A percentile compares a stretch with the other conserved stretches of the same genome.
Conservation (phyloP, 1,140 invertebrate species). For the Cydia amplana region DNA sequence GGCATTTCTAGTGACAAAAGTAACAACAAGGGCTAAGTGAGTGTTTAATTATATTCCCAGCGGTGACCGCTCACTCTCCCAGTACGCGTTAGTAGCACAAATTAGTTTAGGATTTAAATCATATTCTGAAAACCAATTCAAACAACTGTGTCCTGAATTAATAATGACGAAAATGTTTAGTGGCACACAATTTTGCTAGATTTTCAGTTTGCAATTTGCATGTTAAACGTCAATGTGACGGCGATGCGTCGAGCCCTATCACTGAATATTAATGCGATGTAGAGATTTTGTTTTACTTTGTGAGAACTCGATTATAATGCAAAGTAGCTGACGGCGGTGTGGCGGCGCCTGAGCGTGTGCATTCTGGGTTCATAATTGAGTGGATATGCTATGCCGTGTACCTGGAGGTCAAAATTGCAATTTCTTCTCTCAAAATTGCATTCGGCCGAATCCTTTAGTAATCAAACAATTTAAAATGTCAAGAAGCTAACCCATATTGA, state of each 20-base stretch:
- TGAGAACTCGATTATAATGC: constrained; percentile 77
- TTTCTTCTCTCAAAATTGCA: not conserved
- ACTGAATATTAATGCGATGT: constrained; percentile 75
- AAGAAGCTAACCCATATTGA: too few species aligned
- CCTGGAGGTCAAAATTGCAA: not conserved
- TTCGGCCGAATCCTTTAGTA: too few species aligned
- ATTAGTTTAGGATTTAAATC: constrained; percentile 77
- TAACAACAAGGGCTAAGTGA: not conserved
- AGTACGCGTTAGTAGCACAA: constrained; percentile 67
- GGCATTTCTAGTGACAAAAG: too few species aligned
- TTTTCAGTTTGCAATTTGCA: constrained; percentile 78
- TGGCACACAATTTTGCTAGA: constrained; percentile 72
- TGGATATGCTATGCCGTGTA: constrained; percentile 35
- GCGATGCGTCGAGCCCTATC: constrained; percentile 72
- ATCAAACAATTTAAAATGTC: too few species aligned
- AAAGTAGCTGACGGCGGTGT: constrained; percentile 61
- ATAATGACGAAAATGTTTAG: constrained; percentile 75
- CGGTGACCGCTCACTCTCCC: constrained; percentile 54
- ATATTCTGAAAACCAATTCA: constrained; percentile 69
- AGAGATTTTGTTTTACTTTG: constrained; percentile 78
- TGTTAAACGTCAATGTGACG: constrained; percentile 75
- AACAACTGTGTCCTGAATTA: constrained; percentile 73
- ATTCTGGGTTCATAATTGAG: constrained; percentile 40
- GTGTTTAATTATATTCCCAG: constrained; percentile 65
- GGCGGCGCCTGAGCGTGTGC: constrained; percentile 2